Percentiles rank a stretch among this genome's conserved stretches.
phyloP scores from a whole-genome alignment of 2,888 invertebrate species.

The Thyatira batis region DNA sequence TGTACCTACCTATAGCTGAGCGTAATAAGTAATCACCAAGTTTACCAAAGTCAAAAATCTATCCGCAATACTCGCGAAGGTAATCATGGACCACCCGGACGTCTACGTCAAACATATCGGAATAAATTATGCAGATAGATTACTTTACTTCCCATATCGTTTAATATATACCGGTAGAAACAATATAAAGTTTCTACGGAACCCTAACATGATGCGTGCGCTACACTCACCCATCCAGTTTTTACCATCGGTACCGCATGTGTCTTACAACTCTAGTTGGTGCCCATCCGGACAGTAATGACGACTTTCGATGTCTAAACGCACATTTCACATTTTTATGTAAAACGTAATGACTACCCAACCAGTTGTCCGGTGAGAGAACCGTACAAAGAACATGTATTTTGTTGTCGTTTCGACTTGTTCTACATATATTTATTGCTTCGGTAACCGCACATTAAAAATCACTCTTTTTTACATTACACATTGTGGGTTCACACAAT shows the following conservation, averaged over 20 bases:
- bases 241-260: constrained; percentile 10
- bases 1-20: too few species aligned
- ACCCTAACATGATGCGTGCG: background rate
- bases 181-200: background rate
- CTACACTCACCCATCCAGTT: background rate
- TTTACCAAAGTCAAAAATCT: too few species aligned
- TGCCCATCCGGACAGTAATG: constrained; percentile 27
- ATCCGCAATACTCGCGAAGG: too few species aligned
- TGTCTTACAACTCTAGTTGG: constrained; percentile 19
- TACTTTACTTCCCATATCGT: too few species aligned
- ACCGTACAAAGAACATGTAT: background rate
- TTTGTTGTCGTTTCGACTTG: constrained; percentile 5
- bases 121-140: too few species aligned
- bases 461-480: background rate
- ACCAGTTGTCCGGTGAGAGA: constrained; percentile 30
- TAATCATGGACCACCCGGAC: too few species aligned
- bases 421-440: constrained; percentile 1
- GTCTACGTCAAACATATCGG: too few species aligned
- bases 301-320: constrained; percentile 50
- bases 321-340: constrained; percentile 43
- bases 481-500: too few species aligned
- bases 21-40: too few species aligned
- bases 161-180: too few species aligned
- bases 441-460: background rate
- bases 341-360: constrained; percentile 34